A percentile compares a stretch with the other conserved stretches of the same genome.
phyloP scores from a whole-genome alignment of 2,797 vertebrate genomes.

The Lepidocolaptes lacrymiger region DNA sequence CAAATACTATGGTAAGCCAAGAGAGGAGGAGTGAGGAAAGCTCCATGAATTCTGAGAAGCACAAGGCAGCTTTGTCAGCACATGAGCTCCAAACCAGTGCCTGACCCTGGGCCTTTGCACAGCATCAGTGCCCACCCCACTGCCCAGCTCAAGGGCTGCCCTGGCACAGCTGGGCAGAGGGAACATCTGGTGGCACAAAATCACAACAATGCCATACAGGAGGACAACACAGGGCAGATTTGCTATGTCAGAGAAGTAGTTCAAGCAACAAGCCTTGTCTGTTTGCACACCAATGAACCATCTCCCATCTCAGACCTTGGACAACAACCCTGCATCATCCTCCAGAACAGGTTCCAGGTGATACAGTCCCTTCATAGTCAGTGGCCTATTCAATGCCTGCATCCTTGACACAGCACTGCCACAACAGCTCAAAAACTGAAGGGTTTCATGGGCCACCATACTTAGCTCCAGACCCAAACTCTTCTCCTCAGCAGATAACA shows the following conservation, averaged over 20 bases:
- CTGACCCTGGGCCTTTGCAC: not conserved
- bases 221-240: not conserved
- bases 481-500: not conserved
- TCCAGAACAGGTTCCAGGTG: not conserved
- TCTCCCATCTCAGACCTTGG: not conserved
- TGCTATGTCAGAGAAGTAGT: no score
- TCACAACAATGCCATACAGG: not conserved
- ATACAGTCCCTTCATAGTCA: not conserved
- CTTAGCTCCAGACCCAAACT: not conserved
- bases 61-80: not conserved
- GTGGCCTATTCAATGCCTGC: accelerated
- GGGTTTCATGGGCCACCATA: not conserved
- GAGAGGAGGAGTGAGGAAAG: not conserved
- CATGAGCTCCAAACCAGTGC: accelerated
- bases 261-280: not conserved
- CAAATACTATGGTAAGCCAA: not conserved
- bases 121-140: not conserved
- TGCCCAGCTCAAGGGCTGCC: not conserved
- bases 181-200: not conserved
- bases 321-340: not conserved
- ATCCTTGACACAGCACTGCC: not conserved
- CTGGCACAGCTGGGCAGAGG: not conserved
- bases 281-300: not conserved
- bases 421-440: not conserved
- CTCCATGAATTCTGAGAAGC: not conserved